phyloP scores from a whole-genome alignment of 2,888 invertebrate genomes.

The Coenonympha arcania region DNA sequence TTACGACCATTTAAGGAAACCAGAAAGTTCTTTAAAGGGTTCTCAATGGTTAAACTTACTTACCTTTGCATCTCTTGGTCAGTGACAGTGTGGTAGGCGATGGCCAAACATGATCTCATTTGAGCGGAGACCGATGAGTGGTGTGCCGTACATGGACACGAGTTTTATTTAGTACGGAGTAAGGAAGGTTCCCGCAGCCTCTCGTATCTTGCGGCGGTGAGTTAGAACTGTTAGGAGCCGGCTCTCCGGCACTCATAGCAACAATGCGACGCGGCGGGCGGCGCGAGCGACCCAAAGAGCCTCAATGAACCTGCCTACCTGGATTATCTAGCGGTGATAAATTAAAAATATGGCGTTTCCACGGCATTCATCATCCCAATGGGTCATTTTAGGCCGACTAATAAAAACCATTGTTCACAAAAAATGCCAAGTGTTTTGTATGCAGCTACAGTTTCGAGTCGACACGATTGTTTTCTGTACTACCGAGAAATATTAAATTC shows the following conservation, averaged over 20 bases:
- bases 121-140: no score
- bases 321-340: constrained; percentile 68
- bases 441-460: no score
- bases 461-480: constrained; percentile 27
- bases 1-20: no score
- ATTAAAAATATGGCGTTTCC: constrained; percentile 70
- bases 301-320: constrained; percentile 72
- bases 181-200: constrained; percentile 25
- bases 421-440: constrained; percentile 32
- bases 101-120: no score
- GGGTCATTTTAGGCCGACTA: constrained; percentile 44
- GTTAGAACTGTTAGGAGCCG: constrained; percentile 30
- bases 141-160: no score
- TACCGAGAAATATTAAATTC: constrained; percentile 20
- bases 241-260: constrained; percentile 37
- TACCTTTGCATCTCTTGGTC: no score
- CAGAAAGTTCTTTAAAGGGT: no score
- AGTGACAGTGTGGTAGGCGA: no score
- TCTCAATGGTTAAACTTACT: no score
- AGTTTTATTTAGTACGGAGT: no score
- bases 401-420: constrained; percentile 24
- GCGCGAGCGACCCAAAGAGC: constrained; percentile 40
- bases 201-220: constrained; percentile 24
- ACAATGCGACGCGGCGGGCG: constrained; percentile 56
- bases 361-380: constrained; percentile 66